These are phyloP conservation scores for Arnoldichthys spilopterus DNA, from an alignment of 2,797 vertebrate genomes.

Conservation along the genomic window DNA sequence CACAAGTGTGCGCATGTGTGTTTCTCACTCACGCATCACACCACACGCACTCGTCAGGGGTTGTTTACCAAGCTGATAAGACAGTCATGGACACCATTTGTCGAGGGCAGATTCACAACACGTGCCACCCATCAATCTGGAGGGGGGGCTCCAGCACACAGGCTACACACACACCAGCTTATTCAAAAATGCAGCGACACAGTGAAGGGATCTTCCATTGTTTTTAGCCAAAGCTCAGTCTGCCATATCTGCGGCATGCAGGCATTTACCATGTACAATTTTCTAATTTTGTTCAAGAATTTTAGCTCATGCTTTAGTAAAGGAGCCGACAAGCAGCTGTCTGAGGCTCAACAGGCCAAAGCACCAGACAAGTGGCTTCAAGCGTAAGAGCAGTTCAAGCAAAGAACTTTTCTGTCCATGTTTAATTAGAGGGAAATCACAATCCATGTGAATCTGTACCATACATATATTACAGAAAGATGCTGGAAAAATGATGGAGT, in stretches of 20 bases:
- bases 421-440: neutral
- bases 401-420: neutral
- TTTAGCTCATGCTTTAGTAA: neutral
- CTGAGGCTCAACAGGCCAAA: neutral
- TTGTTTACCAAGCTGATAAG: conserved; percentile 61
- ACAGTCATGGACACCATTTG: conserved; percentile 55
- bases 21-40: conserved; percentile 19
- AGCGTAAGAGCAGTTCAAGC: neutral
- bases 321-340: neutral
- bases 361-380: neutral
- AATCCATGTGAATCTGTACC: neutral
- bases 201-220: too few relatives aligned
- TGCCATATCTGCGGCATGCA: neutral
- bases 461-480: neutral
- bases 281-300: too few relatives aligned
- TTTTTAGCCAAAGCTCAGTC: neutral
- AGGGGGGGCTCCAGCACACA: neutral
- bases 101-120: conserved; percentile 45
- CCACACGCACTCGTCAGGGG: conserved; percentile 42
- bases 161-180: neutral
- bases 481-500: neutral
- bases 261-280: too few relatives aligned
- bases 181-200: neutral
- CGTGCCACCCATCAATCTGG: conserved; percentile 52
- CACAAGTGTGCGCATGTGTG: conserved; percentile 19